These are phyloP conservation scores for Anguilla megastoma DNA, from an alignment of 2,797 vertebrate genomes.

Conservation along the genomic window DNA sequence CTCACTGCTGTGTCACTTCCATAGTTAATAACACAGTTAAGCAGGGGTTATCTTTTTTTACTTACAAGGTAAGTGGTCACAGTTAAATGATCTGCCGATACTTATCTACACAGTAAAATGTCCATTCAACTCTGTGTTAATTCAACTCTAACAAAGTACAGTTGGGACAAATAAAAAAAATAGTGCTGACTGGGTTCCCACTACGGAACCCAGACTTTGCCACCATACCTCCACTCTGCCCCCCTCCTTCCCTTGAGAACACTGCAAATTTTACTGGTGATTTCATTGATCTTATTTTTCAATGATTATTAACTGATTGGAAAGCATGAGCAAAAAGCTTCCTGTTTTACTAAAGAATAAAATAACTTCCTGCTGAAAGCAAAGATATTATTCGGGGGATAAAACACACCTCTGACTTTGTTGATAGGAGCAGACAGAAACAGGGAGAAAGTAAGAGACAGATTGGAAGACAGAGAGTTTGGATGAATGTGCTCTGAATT, in stretches of 20 bases:
- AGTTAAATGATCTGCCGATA: not conserved
- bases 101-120: too few relatives aligned
- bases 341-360: constrained; percentile 27
- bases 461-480: not conserved
- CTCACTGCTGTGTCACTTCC: not conserved
- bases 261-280: not conserved
- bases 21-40: not conserved
- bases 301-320: not conserved
- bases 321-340: not conserved
- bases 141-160: too few relatives aligned
- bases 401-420: constrained; percentile 16
- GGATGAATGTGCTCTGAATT: constrained; percentile 69
- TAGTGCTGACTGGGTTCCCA: not conserved
- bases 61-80: not conserved
- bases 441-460: not conserved
- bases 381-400: constrained; percentile 29
- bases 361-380: constrained; percentile 20
- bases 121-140: too few relatives aligned
- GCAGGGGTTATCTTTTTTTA: not conserved
- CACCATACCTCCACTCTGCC: not conserved
- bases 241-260: not conserved
- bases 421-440: not conserved
- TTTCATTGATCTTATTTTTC: not conserved
- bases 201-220: not conserved
- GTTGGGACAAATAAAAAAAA: not conserved